These are phyloP conservation scores for Acanthacorydalis orientalis DNA, from an alignment of 2,888 invertebrate genomes.

Conservation along the genomic window DNA sequence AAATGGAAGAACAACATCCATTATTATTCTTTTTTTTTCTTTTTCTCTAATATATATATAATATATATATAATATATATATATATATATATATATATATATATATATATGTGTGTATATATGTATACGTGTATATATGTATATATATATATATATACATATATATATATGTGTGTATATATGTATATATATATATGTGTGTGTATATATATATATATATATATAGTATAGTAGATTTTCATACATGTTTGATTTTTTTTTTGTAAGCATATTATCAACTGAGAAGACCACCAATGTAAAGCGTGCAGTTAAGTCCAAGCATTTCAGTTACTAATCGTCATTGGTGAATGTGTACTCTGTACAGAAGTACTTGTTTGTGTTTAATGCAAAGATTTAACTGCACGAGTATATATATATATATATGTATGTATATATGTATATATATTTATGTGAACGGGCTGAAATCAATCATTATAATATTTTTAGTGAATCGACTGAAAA, in stretches of 20 bases:
- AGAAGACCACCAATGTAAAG: too few relatives aligned
- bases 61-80: neutral
- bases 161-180: neutral
- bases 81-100: neutral
- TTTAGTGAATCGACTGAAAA: neutral
- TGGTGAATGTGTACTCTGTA: too few relatives aligned
- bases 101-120: neutral
- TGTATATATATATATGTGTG: too few relatives aligned
- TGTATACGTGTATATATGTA: neutral
- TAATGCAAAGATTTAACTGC: too few relatives aligned
- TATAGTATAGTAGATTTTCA: too few relatives aligned
- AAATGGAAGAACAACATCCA: neutral
- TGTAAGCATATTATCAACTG: too few relatives aligned
- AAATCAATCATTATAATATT: neutral
- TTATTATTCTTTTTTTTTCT: neutral
- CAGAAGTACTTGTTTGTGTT: too few relatives aligned
- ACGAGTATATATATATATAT: neutral
- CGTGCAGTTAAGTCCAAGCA: too few relatives aligned
- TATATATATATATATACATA: neutral
- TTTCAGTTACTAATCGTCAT: too few relatives aligned
- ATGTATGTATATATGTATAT: neutral
- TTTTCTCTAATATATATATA: neutral
- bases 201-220: too few relatives aligned
- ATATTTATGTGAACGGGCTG: neutral
- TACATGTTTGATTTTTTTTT: too few relatives aligned